Evolutionary conservation across 1,140 invertebrate species (phyloP).

Genomic region (Solen grandis): DNA sequence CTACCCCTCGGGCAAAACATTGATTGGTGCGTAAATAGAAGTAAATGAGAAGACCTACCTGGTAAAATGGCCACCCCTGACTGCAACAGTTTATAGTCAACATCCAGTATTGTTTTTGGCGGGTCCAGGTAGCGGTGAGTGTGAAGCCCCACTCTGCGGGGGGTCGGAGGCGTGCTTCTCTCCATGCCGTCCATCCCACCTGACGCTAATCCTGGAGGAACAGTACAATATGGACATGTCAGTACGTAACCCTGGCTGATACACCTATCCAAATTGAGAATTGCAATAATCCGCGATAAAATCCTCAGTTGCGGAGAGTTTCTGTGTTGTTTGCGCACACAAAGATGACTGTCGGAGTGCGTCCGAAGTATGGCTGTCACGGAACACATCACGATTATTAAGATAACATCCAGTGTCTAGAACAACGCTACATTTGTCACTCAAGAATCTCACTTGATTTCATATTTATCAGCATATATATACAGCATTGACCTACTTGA

Average conservation of each 20-base stretch:
- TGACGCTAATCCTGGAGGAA: slow-evolving; percentile 9
- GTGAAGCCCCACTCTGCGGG: slow-evolving; percentile 10
- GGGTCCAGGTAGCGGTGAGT: slow-evolving; percentile 81
- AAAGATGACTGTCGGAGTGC: slow-evolving; percentile 50
- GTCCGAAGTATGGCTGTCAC: slow-evolving; percentile 13
- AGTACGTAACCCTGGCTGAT: neutral
- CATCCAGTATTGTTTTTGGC: slow-evolving; percentile 92
- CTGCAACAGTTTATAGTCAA: slow-evolving; percentile 88
- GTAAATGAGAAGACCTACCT: slow-evolving; percentile 52
- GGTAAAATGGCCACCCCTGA: slow-evolving; percentile 69
- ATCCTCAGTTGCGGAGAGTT: neutral
- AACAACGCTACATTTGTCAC: no score
- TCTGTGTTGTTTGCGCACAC: neutral
- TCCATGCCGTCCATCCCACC: slow-evolving; percentile 28
- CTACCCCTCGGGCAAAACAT: no score
- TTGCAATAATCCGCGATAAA: slow-evolving; percentile 30
- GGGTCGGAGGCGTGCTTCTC: slow-evolving; percentile 25
- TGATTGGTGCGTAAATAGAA: no score
- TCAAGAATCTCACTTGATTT: no score
- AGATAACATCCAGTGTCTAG: no score
- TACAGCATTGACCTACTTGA: no score
- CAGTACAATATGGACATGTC: slow-evolving; percentile 33
- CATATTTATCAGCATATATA: no score
- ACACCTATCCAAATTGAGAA: slow-evolving; percentile 49
- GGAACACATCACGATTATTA: no score